Evolutionary conservation across 2,888 invertebrate genomes (phyloP), one percentile per base, ranked within the genome.

Genomic region (Sphaerophoria taeniata): DNA sequence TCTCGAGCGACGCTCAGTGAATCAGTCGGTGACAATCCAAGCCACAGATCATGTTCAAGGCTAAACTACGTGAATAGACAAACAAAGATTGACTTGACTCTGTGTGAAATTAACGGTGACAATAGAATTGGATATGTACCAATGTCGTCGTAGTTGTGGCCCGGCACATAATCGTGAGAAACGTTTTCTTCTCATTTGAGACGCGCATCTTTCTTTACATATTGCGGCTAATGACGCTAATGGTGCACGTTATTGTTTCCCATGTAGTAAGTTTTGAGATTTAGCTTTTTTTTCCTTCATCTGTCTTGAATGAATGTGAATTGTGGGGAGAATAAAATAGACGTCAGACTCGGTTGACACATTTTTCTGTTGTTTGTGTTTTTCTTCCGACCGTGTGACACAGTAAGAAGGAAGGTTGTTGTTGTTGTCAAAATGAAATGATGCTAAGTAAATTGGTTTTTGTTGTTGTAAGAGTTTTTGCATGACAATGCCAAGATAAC

Each of bases 401-500:
- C 34, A 36, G 67, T 77, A 49, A 33, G 73, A 60, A 58, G 33
- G 43, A n/a, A 36, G 34, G 14, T 49, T 39, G 69, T 70, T 31
- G 33, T 12, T 51, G 24, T 24, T 24, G 24, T 24, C 24, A 24
- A 24, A 24, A 24, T 24, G 24, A 24, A 24, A 24, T 58, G 47
- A 34, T n/a, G 45, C 14, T 24, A 53, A 34, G 73, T 51, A 58
- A 63, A 34, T 9, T 14, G 6, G 14, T 1, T 39, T 9, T 43
- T 70, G 36, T 24, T 24, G 65, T 56, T 69, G 78, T 74, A 71
- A 80, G 53, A 71, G 33, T 70, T 65, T 74, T 74, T 83, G 67
- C 53, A 71, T 72, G 65, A 80, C 74, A 84, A 75, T 80, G 80
- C 80, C 79, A 79, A 75, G 71, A 79, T 49, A 71, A 80, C 75